Evolutionary conservation across 1,140 invertebrate genomes (phyloP), one percentile per base, ranked within the genome.

Genomic region (Adoxophyes honmai): DNA sequence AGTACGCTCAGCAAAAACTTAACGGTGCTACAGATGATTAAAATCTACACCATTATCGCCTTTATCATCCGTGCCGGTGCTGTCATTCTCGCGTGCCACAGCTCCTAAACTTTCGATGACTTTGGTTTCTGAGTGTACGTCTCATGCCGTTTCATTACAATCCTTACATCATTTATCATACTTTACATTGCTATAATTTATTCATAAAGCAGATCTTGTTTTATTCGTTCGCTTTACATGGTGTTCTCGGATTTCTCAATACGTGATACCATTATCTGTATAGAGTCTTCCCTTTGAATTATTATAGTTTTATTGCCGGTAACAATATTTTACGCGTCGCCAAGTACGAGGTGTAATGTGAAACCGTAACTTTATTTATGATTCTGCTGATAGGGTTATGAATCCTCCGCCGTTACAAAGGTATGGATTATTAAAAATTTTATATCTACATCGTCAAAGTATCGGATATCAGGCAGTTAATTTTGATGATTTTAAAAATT

Each of bases 161-260:
- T 69, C 71, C 66, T 75, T 79, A 81, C 73, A 82, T 85, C 81
- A 70, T 88, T 86, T 82, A 86, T 88, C 83, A 88, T 88, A 87
- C 78, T 86, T 84, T 84, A 85, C 80, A 85, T 78, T 81, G 80
- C 80, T 64, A 84, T 86, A 88, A 86, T 85, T 88, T 88, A 88
- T 88, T 86, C 79, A 76, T 78, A 79, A 78, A 78, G 59, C 57
- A 68, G 71, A 73, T 73, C 69, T 79, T 80, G 69, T 85, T 86
- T 87, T 85, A 80, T 81, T 79, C 76, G 81, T 80, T 82, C 78
- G 64, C 67, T 74, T 87, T 82, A 81, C 84, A 81, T 68, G 81
- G 62, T 76, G 78, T 78, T 85, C 80, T 83, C 75, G 70, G 73
- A 81, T 85, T 79, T 81, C 82, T 77, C 69, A 75, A 79, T 74